Evolutionary conservation across 2,888 invertebrate species (phyloP).

Genomic region (Muschampia plurimacula): DNA sequence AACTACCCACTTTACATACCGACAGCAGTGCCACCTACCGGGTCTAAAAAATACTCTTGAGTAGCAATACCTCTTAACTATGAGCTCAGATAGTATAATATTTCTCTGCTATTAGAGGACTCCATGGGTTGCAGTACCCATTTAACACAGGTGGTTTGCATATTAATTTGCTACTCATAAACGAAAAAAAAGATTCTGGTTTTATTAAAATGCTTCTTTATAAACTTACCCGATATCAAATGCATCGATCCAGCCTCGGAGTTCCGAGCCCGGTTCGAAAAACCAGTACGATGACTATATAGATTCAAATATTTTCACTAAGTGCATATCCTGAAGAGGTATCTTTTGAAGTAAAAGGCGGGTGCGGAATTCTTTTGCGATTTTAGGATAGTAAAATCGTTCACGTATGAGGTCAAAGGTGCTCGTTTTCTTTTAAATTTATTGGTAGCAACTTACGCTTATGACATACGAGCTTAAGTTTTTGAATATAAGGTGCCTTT

Average conservation of each 20-base stretch:
- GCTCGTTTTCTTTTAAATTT: conserved; percentile 30
- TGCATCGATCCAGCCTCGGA: conserved; percentile 58
- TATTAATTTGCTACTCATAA: too few species aligned
- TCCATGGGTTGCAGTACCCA: too few species aligned
- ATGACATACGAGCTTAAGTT: not conserved
- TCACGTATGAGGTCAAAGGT: conserved; percentile 47
- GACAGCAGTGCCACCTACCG: too few species aligned
- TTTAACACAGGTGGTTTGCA: too few species aligned
- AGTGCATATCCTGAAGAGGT: conserved; percentile 61
- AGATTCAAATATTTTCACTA: conserved; percentile 75
- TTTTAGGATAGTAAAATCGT: conserved; percentile 58
- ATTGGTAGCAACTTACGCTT: conserved; percentile 16
- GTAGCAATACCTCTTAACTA: too few species aligned
- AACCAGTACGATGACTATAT: conserved; percentile 59
- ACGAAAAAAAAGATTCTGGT: not conserved
- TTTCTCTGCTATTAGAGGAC: too few species aligned
- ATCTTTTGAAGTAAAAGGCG: conserved; percentile 62
- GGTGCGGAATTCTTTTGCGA: conserved; percentile 55
- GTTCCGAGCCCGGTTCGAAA: conserved; percentile 45
- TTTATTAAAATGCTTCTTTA: conserved; percentile 3
- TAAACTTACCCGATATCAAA: conserved; percentile 50
- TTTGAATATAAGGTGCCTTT: not conserved
- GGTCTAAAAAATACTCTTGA: too few species aligned
- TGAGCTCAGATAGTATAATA: too few species aligned
- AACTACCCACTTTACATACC: too few species aligned